phyloP scores from a whole-genome alignment of 1,140 invertebrate genomes.

The Diabrotica undecimpunctata region DNA sequence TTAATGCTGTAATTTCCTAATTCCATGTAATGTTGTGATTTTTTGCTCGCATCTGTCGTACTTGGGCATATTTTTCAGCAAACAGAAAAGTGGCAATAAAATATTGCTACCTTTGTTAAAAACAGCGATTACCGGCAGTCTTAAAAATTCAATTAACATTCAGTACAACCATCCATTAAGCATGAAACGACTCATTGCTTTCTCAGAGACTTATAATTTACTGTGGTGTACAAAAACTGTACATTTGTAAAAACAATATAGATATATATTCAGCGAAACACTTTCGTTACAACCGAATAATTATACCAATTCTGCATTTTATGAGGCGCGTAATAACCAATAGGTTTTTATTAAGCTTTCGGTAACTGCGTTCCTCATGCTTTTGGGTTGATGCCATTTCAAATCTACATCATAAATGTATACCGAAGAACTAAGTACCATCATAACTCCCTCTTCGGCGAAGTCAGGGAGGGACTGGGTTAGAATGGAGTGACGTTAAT shows the following conservation, averaged over 20 bases:
- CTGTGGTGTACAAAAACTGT: not conserved
- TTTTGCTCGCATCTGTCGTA: no score
- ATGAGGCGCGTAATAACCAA: not conserved
- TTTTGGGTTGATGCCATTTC: not conserved
- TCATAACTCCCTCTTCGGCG: no score
- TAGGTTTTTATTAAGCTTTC: not conserved
- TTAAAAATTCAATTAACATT: constrained; percentile 3
- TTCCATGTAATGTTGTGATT: no score
- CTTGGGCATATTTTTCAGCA: no score
- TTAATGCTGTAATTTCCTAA: no score
- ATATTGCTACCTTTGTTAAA: no score
- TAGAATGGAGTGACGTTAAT: no score
- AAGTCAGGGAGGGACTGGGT: no score
- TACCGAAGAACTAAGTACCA: not conserved
- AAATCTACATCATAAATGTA: not conserved
- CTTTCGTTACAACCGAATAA: not conserved
- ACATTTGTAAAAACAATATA: not conserved
- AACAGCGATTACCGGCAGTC: not conserved
- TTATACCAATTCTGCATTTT: constrained; percentile 1
- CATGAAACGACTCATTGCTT: not conserved
- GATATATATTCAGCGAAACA: not conserved
- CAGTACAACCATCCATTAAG: not conserved
- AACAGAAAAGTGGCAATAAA: no score
- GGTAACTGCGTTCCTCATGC: not conserved
- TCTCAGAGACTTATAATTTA: not conserved